Evolutionary conservation across 1,140 invertebrate genomes (phyloP).

Genomic region (Dryas iulia): DNA sequence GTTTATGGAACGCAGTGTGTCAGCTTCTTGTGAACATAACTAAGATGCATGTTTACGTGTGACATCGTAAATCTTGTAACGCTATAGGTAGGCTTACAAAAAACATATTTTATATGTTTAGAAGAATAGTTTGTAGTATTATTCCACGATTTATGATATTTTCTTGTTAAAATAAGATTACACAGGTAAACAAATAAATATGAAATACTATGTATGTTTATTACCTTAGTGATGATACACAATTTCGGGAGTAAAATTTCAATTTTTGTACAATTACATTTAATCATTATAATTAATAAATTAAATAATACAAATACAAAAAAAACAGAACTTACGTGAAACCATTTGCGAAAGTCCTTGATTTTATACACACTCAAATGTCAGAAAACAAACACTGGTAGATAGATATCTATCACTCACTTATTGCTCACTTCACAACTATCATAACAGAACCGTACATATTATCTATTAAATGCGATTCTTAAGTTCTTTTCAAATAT

Average conservation of each 20-base stretch:
- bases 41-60: neutral
- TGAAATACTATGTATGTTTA: too few relatives aligned
- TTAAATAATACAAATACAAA: too few relatives aligned
- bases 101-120: too few relatives aligned
- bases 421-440: conserved; percentile 27
- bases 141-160: too few relatives aligned
- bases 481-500: neutral
- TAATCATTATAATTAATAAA: too few relatives aligned
- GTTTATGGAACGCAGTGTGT: neutral
- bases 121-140: too few relatives aligned
- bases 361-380: conserved; percentile 22
- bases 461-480: neutral
- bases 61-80: neutral
- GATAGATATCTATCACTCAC: conserved; percentile 32
- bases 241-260: neutral
- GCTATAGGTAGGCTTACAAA: neutral
- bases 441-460: conserved; percentile 5
- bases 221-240: too few relatives aligned
- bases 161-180: too few relatives aligned
- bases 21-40: neutral
- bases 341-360: conserved; percentile 7
- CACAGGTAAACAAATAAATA: neutral
- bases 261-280: too few relatives aligned
- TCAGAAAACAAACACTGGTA: conserved; percentile 18
- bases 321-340: conserved; percentile 17